A percentile compares a stretch with the other conserved stretches of the same genome.
phyloP scores from a whole-genome alignment of 2,797 vertebrate species.

The Siniperca undulata region DNA sequence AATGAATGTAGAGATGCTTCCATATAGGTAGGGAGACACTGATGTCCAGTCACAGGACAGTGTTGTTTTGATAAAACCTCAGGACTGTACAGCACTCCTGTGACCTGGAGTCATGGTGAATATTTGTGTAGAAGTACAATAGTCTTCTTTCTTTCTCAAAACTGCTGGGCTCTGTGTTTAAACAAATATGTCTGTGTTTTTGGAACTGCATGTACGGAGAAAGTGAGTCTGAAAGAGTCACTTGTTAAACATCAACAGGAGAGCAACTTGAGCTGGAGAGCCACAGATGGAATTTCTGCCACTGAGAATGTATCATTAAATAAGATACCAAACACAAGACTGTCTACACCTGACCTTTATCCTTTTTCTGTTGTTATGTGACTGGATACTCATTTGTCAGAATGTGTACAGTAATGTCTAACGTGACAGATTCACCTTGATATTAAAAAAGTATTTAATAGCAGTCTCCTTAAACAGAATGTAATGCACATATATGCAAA shows the following conservation, averaged over 20 bases:
- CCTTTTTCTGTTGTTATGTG: constrained; percentile 7
- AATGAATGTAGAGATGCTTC: too few relatives aligned
- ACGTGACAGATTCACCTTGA: not conserved
- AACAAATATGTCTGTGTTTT: constrained; percentile 68
- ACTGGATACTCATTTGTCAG: not conserved
- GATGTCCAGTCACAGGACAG: constrained; percentile 46
- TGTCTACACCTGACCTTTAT: constrained; percentile 40
- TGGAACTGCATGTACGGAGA: constrained; percentile 25
- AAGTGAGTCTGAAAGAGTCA: constrained; percentile 34
- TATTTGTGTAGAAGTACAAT: constrained; percentile 72
- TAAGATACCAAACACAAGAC: constrained; percentile 16
- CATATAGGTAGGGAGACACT: not conserved
- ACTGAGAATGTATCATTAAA: constrained; percentile 25
- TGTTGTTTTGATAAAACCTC: constrained; percentile 45
- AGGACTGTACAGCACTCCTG: constrained; percentile 2
- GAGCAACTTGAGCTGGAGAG: constrained; percentile 17
- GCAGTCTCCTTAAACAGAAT: not conserved
- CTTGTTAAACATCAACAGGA: constrained; percentile 53
- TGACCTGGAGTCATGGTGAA: constrained; percentile 38
- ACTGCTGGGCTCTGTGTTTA: constrained; percentile 51
- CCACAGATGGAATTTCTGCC: constrained; percentile 37
- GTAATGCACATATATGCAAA: not conserved
- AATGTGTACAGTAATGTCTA: not conserved
- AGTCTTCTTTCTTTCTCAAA: constrained; percentile 62
- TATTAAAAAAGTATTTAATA: not conserved